phyloP scores from a whole-genome alignment of 2,797 vertebrate genomes.

The Diceros bicornis region DNA sequence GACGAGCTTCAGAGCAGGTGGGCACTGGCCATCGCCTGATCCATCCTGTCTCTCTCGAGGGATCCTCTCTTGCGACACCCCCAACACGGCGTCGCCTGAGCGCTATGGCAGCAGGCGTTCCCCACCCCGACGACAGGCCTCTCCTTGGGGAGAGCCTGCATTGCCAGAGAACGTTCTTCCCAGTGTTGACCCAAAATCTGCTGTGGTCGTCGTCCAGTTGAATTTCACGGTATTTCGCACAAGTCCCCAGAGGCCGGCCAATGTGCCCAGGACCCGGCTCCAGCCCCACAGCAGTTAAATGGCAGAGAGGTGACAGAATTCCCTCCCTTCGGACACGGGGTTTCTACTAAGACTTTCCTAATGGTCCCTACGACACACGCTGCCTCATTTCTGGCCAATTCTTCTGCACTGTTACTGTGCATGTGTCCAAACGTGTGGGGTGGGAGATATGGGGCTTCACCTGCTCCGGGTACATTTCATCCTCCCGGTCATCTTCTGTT shows the following conservation, averaged over 20 bases:
- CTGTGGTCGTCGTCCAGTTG: rapidly evolving
- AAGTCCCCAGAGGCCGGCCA: background rate
- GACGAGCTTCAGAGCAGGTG: background rate
- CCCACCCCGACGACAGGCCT: rapidly evolving
- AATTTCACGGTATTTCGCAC: background rate
- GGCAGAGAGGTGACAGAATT: background rate
- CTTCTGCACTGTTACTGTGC: rapidly evolving
- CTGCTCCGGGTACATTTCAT: background rate
- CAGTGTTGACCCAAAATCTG: rapidly evolving
- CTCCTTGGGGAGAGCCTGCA: too few species aligned
- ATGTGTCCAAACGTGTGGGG: rapidly evolving
- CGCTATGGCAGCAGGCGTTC: rapidly evolving
- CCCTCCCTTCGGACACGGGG: rapidly evolving
- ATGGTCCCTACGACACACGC: rapidly evolving
- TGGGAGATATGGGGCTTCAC: too few species aligned
- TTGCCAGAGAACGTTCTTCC: background rate
- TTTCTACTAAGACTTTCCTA: background rate
- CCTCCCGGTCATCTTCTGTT: background rate
- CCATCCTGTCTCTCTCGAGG: background rate
- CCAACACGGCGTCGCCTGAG: background rate
- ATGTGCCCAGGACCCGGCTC: rapidly evolving
- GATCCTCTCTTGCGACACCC: background rate
- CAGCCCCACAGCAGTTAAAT: rapidly evolving
- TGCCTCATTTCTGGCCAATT: background rate
- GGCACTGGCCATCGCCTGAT: rapidly evolving